Base-by-base conservation (phyloP, 2,113 vertebrate genomes). In the Struthio camelus region DNA sequence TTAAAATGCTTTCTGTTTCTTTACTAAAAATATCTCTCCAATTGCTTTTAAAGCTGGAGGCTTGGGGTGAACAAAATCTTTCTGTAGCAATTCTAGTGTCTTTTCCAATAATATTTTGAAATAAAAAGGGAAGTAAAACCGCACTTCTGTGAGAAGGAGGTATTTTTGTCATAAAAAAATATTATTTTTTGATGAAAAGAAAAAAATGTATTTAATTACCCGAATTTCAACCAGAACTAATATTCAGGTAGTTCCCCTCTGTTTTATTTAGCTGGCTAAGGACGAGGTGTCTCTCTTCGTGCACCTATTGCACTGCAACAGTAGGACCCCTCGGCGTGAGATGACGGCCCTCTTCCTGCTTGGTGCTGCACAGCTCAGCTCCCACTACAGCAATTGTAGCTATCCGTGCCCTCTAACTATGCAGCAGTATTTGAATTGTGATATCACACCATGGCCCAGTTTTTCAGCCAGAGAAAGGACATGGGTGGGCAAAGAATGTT, bases 221-320 rank as follows among this genome's bases (percentile, higher is more conserved):
- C 13, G 13, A 62, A 59, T 87, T 77, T 79, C 19, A 50, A 8
- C 5, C 38, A n/a, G 23, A 13, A 30, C 5, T 4, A 8, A 13
- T 58, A 24, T 16, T 51, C 12, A 32, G 40, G 10, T 11, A 16
- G 34, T 6, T 61, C 51, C 4, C 11, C 22, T 90, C 24, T 2
- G 2, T n/a, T 23, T 42, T 14, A 22, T 76, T 59, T 28, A 32
- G 25, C 14, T 54, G 54, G 6, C 17, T 25, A 44, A 79, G 30
- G 17, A 17, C 27, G 82, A 82, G 36, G 14, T 50, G 40, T 8
- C 3, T 38, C 30, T 86, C 14, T 32, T 4, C 30, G 42, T 20
- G 2, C 18, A 7, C 38, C 10, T 27, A 11, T 4, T 25, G 64
- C 25, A 2, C 30, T 36, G 16, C 14, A 2, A 1, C 17, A 32